phyloP scores from a whole-genome alignment of 2,888 invertebrate genomes.

The Oscheius onirici region DNA sequence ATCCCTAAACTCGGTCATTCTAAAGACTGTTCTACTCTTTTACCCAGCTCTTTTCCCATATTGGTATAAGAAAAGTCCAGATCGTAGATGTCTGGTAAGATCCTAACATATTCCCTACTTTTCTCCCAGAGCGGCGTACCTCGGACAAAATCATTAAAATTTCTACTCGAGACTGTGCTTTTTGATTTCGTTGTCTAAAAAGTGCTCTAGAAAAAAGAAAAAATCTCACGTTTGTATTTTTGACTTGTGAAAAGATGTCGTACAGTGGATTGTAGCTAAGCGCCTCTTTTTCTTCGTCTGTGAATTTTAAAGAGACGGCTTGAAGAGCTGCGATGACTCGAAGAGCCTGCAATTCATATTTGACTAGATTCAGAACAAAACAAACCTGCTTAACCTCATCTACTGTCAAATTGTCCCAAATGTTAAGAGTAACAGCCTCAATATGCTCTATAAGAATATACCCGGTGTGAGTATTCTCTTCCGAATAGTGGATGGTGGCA shows the following conservation, averaged over 20 bases:
- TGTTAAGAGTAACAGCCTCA: not conserved
- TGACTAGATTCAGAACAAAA: not conserved
- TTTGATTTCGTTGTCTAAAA: not conserved
- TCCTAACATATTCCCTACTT: not conserved
- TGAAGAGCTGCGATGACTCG: constrained; percentile 16
- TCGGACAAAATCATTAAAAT: not conserved
- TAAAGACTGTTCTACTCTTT: no score
- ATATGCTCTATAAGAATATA: constrained; percentile 43
- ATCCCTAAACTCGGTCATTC: not conserved
- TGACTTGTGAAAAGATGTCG: constrained; percentile 10
- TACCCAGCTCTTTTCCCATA: constrained; percentile 1
- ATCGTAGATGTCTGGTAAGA: constrained; percentile 14
- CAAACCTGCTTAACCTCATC: constrained; percentile 22
- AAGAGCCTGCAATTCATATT: not conserved
- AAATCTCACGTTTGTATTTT: not conserved
- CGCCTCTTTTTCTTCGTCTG: constrained; percentile 15
- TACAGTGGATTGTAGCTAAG: constrained; percentile 1
- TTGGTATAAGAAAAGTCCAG: not conserved
- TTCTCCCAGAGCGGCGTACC: not conserved
- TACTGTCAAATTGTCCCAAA: constrained; percentile 13
- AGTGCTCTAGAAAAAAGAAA: not conserved
- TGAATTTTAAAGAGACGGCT: constrained; percentile 13
- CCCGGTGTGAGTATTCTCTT: constrained; percentile 38
- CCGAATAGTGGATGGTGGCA: not conserved
- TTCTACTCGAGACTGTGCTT: not conserved